Conservation (phyloP, 2,113 vertebrate genomes). For the Pollimyrus isidori region DNA sequence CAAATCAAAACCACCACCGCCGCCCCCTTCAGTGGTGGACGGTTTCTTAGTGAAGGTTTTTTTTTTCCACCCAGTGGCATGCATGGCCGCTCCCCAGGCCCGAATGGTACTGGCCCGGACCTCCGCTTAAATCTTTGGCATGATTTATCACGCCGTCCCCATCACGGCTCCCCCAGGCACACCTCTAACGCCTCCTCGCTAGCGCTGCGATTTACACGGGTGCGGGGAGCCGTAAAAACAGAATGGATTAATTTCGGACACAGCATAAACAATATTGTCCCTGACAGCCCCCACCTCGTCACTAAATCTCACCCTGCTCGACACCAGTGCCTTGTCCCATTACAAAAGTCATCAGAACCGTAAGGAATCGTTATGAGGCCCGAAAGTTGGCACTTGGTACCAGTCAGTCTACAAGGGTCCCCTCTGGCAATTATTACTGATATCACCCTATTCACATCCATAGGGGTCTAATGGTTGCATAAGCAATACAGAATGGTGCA, state of each 20-base stretch:
- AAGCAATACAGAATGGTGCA: conserved; percentile 37
- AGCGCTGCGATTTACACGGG: conserved; percentile 61
- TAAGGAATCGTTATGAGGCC: conserved; percentile 48
- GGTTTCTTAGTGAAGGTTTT: background rate
- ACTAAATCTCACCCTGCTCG: conserved; percentile 64
- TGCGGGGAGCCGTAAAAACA: conserved; percentile 65
- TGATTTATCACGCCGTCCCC: conserved; percentile 63
- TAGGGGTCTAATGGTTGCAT: conserved; percentile 49
- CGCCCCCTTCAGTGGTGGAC: background rate
- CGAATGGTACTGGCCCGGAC: conserved; percentile 60
- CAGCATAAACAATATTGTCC: conserved; percentile 66
- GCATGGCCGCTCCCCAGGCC: conserved; percentile 20
- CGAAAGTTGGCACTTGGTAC: conserved; percentile 49
- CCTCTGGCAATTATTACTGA: conserved; percentile 54
- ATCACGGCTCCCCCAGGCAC: conserved; percentile 59
- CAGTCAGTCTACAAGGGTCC: conserved; percentile 57
- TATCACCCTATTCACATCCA: conserved; percentile 55
- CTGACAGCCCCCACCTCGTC: conserved; percentile 49
- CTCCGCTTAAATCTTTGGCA: conserved; percentile 57
- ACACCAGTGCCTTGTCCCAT: conserved; percentile 51
- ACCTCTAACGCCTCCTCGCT: conserved; percentile 54
- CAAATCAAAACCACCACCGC: background rate
- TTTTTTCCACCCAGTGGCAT: background rate
- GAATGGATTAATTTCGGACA: conserved; percentile 68
- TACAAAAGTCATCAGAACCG: conserved; percentile 37